Evolutionary conservation across 2,113 vertebrate species (phyloP).

Genomic region (Mugil cephalus): DNA sequence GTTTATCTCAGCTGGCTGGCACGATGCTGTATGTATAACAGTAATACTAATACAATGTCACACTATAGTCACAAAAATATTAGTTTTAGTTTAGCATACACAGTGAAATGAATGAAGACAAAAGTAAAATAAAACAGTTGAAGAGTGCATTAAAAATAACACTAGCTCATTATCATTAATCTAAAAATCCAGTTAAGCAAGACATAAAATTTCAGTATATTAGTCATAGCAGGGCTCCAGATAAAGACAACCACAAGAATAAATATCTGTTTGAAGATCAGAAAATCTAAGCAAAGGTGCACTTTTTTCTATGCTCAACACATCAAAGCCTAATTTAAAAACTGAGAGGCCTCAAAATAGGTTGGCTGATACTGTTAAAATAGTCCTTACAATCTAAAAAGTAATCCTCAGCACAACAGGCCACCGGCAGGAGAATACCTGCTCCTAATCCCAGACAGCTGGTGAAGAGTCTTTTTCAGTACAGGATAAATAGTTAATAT

Average conservation of each 20-base stretch:
- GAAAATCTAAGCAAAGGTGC: not conserved
- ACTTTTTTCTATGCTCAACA: not conserved
- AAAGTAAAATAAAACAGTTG: not conserved
- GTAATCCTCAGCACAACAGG: not conserved
- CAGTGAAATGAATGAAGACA: not conserved
- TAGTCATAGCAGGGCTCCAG: not conserved
- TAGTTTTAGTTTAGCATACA: not conserved
- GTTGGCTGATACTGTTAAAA: constrained; percentile 5
- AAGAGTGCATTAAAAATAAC: not conserved
- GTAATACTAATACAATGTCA: not conserved
- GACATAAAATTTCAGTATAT: not conserved
- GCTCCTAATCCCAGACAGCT: not conserved
- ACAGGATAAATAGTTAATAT: no score
- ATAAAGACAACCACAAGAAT: not conserved
- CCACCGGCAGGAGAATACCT: not conserved
- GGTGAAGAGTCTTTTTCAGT: constrained; percentile 19
- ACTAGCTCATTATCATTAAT: not conserved
- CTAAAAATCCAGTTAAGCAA: not conserved
- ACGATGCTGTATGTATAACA: constrained; percentile 90
- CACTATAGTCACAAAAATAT: no score
- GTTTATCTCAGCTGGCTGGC: constrained; percentile 96
- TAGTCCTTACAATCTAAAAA: not conserved
- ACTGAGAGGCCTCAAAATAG: not conserved
- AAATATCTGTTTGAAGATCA: not conserved
- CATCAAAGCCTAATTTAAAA: not conserved